Base-by-base conservation (phyloP, 2,113 vertebrate species). In the Leptobrachium ailaonicum region DNA sequence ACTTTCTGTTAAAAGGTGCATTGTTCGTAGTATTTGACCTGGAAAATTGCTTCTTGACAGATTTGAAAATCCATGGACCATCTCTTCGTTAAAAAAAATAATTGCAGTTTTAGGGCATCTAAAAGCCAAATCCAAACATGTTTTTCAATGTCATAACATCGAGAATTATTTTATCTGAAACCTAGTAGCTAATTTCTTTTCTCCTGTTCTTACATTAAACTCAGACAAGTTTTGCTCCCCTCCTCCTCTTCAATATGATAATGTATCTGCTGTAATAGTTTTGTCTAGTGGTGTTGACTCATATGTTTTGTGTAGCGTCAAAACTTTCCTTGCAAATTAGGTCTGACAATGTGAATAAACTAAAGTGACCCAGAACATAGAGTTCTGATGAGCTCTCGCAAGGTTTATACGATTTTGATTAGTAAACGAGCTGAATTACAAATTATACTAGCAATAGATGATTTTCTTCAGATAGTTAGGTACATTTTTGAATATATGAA, bases 21-120 rank as follows among this genome's bases (percentile, higher is more conserved):
- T 88, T 88, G 78, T 90, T 83, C 67, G 12, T 79, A 60, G 84
- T 77, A 86, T 85, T 80, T 88, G 86, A 86, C 58, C 88, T 89
- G 81, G 87, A 92, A 89, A 90, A 89, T 86, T 84, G 74, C 76
- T 6, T 83, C 83, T 86, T 80, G 76, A 58, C 85, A 82, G 84
- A 71, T 83, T 50, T 84, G 69, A 66, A 82, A 54, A 82, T 88
- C 82, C 87, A 80, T 40, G 82, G 71, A 82, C 79, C 78, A 83
- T 86, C 86, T 73, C 82, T 85, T 81, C 82, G 11, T 86, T 74
- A 6, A 53, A 32, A 67, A 58, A 6, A 53, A 32, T 58, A 58
- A 64, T 47, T 5, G 64, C 75, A 58, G 58, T 45, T 32, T 42
- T 10, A 62, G 12, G 12, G 9, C 14, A 20, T 13, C 32, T 12